Evolutionary conservation across 2,797 vertebrate genomes (phyloP).

Genomic region (Eulemur rubriventer): DNA sequence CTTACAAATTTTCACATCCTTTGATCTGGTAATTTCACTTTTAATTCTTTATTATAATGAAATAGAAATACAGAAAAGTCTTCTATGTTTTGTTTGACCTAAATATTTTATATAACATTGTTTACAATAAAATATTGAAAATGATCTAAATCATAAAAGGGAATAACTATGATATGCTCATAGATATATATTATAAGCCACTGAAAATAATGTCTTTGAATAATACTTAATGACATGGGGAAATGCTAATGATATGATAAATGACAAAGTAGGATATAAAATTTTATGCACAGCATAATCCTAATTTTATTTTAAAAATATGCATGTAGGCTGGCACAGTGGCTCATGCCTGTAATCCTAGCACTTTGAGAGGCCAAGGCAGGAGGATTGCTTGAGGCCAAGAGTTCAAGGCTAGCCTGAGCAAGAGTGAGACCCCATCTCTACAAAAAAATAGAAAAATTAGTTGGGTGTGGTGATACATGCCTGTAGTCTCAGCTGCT

Average conservation of each 20-base stretch:
- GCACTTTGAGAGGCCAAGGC: background rate
- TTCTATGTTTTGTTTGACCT: constrained; percentile 17
- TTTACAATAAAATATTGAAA: constrained; percentile 15
- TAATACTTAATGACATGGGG: background rate
- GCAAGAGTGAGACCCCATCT: background rate
- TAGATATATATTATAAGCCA: background rate
- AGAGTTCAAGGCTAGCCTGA: background rate
- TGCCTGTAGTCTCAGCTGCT: too few species aligned
- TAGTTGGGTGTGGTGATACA: background rate
- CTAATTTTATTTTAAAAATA: constrained; percentile 37
- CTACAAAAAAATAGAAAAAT: background rate
- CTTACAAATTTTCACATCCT: background rate
- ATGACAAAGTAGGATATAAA: constrained; percentile 39
- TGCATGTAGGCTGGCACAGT: background rate
- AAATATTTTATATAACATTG: constrained; percentile 20
- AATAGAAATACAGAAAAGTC: constrained; percentile 3
- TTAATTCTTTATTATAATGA: constrained; percentile 36
- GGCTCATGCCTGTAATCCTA: background rate
- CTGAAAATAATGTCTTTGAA: constrained; percentile 10
- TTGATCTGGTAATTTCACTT: constrained; percentile 20
- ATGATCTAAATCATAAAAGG: constrained; percentile 37
- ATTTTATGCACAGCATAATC: background rate
- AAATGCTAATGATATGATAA: constrained; percentile 36
- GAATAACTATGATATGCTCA: background rate
- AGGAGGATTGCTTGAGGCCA: background rate